phyloP scores from a whole-genome alignment of 1,140 invertebrate genomes.

The Ips nitidus region DNA sequence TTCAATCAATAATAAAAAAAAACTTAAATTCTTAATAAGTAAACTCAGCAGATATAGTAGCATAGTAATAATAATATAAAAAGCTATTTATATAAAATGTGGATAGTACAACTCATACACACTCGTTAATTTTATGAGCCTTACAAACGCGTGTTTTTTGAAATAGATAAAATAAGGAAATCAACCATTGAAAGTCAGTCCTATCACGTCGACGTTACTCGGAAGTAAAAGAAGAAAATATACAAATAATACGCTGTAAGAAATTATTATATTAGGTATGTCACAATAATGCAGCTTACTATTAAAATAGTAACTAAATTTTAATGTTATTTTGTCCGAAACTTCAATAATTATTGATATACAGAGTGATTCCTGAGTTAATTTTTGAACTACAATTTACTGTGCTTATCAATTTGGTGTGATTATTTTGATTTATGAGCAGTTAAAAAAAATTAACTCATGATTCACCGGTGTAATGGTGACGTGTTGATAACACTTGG shows the following conservation, averaged over 20 bases:
- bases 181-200: constrained; percentile 18
- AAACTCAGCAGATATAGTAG: constrained; percentile 24
- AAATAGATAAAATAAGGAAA: constrained; percentile 9
- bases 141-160: constrained; percentile 13
- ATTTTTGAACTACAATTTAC: too few species aligned
- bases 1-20: constrained; percentile 4
- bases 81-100: constrained; percentile 30
- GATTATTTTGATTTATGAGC: too few species aligned
- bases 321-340: too few species aligned
- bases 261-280: too few species aligned
- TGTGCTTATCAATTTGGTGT: too few species aligned
- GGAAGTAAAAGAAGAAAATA: constrained; percentile 22
- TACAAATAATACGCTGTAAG: neutral
- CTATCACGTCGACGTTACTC: constrained; percentile 15
- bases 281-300: too few species aligned
- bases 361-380: too few species aligned
- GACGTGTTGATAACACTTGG: constrained; percentile 1
- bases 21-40: constrained; percentile 11
- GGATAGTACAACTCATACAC: constrained; percentile 15
- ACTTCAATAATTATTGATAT: too few species aligned
- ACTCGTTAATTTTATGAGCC: constrained; percentile 22
- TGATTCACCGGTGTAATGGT: neutral
- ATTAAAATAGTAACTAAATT: too few species aligned
- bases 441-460: too few species aligned
- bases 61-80: constrained; percentile 23